Evolutionary conservation across 2,888 invertebrate genomes (phyloP), one percentile per base, ranked within the genome.

Genomic region (Philaethria dido): DNA sequence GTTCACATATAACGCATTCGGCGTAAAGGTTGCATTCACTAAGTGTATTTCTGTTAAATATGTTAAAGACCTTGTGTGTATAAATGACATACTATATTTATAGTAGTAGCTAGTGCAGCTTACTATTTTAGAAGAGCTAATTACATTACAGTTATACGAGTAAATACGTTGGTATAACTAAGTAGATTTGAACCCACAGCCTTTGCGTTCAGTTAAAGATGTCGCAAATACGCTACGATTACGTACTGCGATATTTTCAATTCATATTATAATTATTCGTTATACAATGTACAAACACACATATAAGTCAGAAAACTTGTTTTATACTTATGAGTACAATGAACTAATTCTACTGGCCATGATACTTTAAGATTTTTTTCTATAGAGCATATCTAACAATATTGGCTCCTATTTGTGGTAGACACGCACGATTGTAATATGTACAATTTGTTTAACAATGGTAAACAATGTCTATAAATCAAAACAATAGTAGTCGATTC

Each of bases 401-500:
- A 39, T 13, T 13, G 4, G 18, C 36, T 2, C 0, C 39, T n/a
- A 33, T 29, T 1, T 13, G 13, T 20, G 22, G 9, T 29, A 29
- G 44, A 18, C 18, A 42, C 52, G 13, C 39, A 52, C 16, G 52
- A 18, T 22, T 16, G 52, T 42, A 11, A 22, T 44, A 54, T 54
- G 54, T 20, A 33, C 20, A 13, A 62, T 62, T 45, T 20, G n/a
- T 29, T 45, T 44, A 54, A 14, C 42, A 44, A 44, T 45, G 44
- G 45, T 16, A 25, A 8, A 36, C 55, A n/a, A 36, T 8, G 16
- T 45, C 18, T 22, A 55, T 55, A 55, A 33, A 64, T 47, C 36
- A 57, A 48, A 55, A 64, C 64, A 57, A 55, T 48, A 45, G 20
- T 44, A 29, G 25, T 16, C 16, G 16, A 52, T 52, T 50, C n/a